phyloP scores from a whole-genome alignment of 2,888 invertebrate species.

The Dasypogon diadema region DNA sequence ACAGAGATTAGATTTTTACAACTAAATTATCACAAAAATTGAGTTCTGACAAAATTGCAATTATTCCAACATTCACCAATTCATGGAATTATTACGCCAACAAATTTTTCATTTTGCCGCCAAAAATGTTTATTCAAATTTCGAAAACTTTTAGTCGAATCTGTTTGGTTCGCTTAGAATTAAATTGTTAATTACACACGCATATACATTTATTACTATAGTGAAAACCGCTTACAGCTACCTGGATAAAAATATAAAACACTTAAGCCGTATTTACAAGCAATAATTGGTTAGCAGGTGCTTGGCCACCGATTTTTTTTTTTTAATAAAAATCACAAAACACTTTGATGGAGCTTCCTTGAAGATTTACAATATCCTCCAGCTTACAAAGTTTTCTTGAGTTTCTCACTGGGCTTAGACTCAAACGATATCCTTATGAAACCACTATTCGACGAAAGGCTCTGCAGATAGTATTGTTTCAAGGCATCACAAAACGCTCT shows the following conservation, averaged over 20 bases:
- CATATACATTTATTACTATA: constrained; percentile 24
- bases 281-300: constrained; percentile 5
- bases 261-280: constrained; percentile 48
- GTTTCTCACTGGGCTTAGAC: constrained; percentile 53
- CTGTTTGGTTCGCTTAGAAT: neutral
- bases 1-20: constrained; percentile 13
- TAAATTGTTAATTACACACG: neutral
- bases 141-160: neutral
- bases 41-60: neutral
- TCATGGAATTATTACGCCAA: neutral
- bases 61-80: neutral
- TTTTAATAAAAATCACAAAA: constrained; percentile 53
- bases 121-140: neutral
- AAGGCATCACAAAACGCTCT: constrained; percentile 55
- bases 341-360: constrained; percentile 55
- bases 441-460: constrained; percentile 48
- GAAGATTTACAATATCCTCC: neutral
- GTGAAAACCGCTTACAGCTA: constrained; percentile 26
- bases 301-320: constrained; percentile 41
- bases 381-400: constrained; percentile 34
- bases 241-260: constrained; percentile 31
- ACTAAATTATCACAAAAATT: constrained; percentile 39
- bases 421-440: constrained; percentile 55
- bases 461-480: constrained; percentile 54
- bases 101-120: neutral